A percentile compares a stretch with the other conserved stretches of the same genome.
Conservation (phyloP, 1,140 invertebrate species). For the Macrotrachela quadricornifera region DNA sequence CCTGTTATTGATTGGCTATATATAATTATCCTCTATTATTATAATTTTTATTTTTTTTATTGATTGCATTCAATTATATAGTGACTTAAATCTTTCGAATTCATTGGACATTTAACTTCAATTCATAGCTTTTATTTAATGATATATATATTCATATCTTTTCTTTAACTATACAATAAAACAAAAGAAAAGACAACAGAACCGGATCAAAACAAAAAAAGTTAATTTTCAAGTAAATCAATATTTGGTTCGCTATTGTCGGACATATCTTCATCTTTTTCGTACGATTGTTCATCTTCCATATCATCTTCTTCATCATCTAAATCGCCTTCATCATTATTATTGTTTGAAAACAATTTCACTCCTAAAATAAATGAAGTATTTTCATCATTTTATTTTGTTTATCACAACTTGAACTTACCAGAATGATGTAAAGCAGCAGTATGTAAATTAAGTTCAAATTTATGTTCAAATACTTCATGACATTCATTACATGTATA, state of each 20-base stretch:
- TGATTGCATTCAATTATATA: too few relatives aligned
- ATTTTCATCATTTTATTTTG: background rate
- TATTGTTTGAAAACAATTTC: background rate
- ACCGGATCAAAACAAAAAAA: too few relatives aligned
- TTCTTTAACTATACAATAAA: too few relatives aligned
- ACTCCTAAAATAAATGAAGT: background rate
- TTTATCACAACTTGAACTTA: conserved; percentile 9
- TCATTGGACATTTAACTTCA: too few relatives aligned
- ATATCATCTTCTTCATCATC: conserved; percentile 2
- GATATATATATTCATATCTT: too few relatives aligned
- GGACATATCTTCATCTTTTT: background rate
- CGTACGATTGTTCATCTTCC: conserved; percentile 2
- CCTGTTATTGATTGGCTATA: too few relatives aligned
- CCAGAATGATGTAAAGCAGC: conserved; percentile 14
- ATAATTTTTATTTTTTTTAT: too few relatives aligned
- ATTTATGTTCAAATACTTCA: conserved; percentile 20
- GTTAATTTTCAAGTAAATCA: background rate
- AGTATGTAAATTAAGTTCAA: conserved; percentile 19
- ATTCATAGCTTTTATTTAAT: too few relatives aligned
- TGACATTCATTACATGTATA: conserved; percentile 13
- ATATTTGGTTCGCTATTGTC: conserved; percentile 1
- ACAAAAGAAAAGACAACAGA: too few relatives aligned
- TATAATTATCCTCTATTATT: too few relatives aligned
- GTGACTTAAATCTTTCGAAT: too few relatives aligned
- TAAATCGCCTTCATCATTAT: conserved; percentile 2